Conservation (phyloP, 2,113 vertebrate genomes). For the Trogon surrucura region DNA sequence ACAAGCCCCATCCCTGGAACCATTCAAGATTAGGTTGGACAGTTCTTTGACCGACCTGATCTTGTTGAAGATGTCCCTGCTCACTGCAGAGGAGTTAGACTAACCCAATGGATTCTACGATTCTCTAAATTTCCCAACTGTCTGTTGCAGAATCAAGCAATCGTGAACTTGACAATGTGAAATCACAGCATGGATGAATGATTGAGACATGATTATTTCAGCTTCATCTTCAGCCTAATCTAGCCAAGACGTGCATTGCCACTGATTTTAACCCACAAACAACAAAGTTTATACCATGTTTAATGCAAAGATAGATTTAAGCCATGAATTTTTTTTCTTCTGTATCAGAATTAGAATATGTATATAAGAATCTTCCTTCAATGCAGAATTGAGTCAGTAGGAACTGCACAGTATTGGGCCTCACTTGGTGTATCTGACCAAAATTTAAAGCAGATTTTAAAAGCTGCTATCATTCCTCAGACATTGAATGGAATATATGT, state of each 20-base stretch:
- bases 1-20: not conserved
- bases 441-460: not conserved
- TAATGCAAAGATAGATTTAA: not conserved
- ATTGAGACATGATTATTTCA: not conserved
- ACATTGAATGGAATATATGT: not conserved
- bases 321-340: not conserved
- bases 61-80: not conserved
- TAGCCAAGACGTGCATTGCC: not conserved
- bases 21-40: not conserved
- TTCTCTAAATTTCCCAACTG: not conserved
- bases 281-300: not conserved
- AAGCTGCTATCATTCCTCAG: not conserved
- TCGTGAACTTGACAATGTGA: not conserved
- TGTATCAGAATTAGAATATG: not conserved
- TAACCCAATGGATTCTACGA: not conserved
- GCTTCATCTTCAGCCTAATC: not conserved
- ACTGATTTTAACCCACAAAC: not conserved
- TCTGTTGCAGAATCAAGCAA: not conserved
- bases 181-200: not conserved
- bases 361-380: not conserved
- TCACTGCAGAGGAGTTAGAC: rapidly evolving
- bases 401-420: not conserved
- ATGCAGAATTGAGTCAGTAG: not conserved
- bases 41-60: not conserved
- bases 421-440: not conserved